phyloP scores from a whole-genome alignment of 2,113 vertebrate genomes.

The Australoheros scitulus region DNA sequence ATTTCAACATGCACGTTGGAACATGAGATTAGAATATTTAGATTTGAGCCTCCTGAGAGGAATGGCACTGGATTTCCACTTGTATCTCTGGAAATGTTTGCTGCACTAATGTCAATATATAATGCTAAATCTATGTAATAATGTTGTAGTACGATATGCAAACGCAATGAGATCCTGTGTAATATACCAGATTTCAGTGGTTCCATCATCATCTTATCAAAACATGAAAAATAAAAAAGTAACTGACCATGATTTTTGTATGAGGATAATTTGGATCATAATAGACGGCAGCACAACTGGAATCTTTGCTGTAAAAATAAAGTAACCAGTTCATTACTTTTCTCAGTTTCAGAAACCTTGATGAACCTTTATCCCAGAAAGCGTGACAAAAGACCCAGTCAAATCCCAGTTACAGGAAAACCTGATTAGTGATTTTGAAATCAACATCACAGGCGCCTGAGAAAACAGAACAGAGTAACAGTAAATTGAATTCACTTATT shows the following conservation, averaged over 20 bases:
- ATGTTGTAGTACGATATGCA: neutral
- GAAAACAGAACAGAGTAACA: too few species aligned
- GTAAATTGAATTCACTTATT: too few species aligned
- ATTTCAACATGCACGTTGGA: conserved; percentile 13
- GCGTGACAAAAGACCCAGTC: neutral
- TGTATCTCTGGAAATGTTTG: neutral
- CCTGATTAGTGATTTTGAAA: neutral
- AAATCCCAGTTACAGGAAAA: neutral
- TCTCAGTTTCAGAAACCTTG: too few species aligned
- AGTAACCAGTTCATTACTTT: too few species aligned
- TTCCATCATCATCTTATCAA: too few species aligned
- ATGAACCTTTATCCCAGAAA: neutral
- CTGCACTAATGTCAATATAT: neutral
- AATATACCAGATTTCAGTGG: too few species aligned
- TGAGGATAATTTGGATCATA: too few species aligned
- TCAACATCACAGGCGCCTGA: neutral
- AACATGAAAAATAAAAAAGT: too few species aligned
- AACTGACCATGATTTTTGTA: too few species aligned
- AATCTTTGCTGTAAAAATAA: too few species aligned
- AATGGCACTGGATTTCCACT: neutral
- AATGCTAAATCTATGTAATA: neutral
- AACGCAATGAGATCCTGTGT: too few species aligned
- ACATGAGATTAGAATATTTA: neutral
- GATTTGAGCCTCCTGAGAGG: neutral
- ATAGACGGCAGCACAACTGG: too few species aligned